Evolutionary conservation across 30 jellyfish, hydroid and myxozoan species (phyloP).

Genomic region (Hydra vulgaris): DNA sequence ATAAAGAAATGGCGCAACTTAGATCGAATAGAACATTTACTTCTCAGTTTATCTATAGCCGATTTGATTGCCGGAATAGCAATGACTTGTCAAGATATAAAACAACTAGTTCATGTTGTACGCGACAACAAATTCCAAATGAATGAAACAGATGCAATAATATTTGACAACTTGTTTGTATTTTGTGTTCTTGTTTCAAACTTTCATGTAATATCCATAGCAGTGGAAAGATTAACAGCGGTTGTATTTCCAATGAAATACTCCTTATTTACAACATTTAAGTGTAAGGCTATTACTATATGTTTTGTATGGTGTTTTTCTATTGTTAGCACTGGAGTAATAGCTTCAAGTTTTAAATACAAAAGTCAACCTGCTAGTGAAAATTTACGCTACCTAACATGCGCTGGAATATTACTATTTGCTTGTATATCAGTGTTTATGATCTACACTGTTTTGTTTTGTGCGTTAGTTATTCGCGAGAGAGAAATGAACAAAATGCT

Average conservation of each 20-base stretch:
- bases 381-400: neutral
- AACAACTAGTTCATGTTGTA: conserved; percentile 1
- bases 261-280: conserved; percentile 5
- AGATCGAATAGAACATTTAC: conserved; percentile 24
- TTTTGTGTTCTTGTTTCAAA: conserved; percentile 8
- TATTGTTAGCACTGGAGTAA: neutral
- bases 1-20: conserved; percentile 3
- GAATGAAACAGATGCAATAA: conserved; percentile 13
- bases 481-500: neutral
- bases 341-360: neutral
- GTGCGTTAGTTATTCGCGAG: conserved; percentile 13
- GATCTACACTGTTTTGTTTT: conserved; percentile 3
- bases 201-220: conserved; percentile 24
- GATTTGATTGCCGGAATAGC: conserved; percentile 19
- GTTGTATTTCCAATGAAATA: conserved; percentile 12
- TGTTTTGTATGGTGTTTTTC: conserved; percentile 17
- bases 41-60: conserved; percentile 15
- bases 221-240: conserved; percentile 17
- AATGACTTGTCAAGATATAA: conserved; percentile 1
- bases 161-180: conserved; percentile 9
- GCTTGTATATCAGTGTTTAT: neutral
- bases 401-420: neutral
- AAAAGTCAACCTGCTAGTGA: neutral
- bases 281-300: conserved; percentile 14
- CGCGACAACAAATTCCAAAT: neutral